Conservation (phyloP, 2,113 vertebrate species). For the Podocnemis expansa region DNA sequence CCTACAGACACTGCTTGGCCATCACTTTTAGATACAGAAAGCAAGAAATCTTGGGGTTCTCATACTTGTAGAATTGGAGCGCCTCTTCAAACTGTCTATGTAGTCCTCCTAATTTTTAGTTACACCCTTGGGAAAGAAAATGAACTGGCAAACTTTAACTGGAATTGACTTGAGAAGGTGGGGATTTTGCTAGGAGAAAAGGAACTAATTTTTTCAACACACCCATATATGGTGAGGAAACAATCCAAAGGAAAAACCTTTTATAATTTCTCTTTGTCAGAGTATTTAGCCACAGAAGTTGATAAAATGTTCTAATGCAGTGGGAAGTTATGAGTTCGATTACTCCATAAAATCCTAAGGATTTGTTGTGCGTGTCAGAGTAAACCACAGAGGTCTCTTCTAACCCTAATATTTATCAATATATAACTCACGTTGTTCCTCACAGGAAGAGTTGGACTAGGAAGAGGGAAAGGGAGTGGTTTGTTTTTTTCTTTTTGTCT, state of each 20-base stretch:
- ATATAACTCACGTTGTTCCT: background rate
- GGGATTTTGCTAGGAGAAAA: background rate
- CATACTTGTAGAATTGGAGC: background rate
- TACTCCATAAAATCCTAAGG: background rate
- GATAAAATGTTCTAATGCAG: background rate
- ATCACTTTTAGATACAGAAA: background rate
- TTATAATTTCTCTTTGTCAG: background rate
- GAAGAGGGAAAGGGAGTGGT: background rate
- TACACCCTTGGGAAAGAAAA: background rate
- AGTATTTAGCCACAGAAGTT: background rate
- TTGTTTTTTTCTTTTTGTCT: background rate
- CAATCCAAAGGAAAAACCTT: background rate
- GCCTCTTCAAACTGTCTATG: background rate
- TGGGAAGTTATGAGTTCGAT: background rate
- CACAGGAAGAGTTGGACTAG: background rate
- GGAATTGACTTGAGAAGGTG: background rate
- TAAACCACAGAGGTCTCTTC: background rate
- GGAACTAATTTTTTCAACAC: background rate
- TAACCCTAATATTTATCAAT: background rate
- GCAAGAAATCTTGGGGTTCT: background rate
- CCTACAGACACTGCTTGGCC: background rate
- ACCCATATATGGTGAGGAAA: background rate
- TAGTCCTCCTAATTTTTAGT: background rate
- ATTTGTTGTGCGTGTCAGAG: background rate
- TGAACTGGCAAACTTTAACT: background rate